These are phyloP conservation scores for Ancistrus triradiatus DNA, from an alignment of 2,113 vertebrate species.

Conservation along the genomic window DNA sequence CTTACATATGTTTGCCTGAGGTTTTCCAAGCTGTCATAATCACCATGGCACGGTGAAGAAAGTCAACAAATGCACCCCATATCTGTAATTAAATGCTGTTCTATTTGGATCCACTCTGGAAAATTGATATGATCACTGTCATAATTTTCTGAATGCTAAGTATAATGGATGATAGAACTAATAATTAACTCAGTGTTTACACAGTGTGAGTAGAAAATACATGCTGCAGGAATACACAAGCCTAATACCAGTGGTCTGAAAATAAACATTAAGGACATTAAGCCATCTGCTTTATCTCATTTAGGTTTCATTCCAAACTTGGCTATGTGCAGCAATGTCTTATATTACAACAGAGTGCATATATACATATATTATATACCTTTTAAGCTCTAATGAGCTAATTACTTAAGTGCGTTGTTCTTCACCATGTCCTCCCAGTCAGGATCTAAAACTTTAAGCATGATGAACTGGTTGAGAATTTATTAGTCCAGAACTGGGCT, in stretches of 20 bases:
- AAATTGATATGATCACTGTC: slow-evolving; percentile 25
- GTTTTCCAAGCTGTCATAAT: background rate
- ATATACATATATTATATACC: too few relatives aligned
- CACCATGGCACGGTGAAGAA: background rate
- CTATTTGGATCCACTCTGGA: background rate
- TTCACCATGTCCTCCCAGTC: too few relatives aligned
- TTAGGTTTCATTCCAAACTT: background rate
- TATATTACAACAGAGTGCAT: background rate
- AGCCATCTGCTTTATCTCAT: slow-evolving; percentile 17
- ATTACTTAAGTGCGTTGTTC: too few relatives aligned
- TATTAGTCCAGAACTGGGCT: too few relatives aligned
- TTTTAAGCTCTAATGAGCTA: too few relatives aligned
- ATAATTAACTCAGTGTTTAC: slow-evolving; percentile 25
- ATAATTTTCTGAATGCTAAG: slow-evolving; percentile 29
- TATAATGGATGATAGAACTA: slow-evolving; percentile 27
- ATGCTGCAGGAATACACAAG: slow-evolving; percentile 3
- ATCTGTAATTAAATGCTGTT: background rate
- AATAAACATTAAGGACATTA: slow-evolving; percentile 16
- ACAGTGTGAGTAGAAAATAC: slow-evolving; percentile 23
- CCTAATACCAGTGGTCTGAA: slow-evolving; percentile 1
- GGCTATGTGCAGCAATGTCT: background rate
- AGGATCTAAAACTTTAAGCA: too few relatives aligned
- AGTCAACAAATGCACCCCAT: background rate
- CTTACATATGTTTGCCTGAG: background rate
- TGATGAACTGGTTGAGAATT: too few relatives aligned